phyloP scores from a whole-genome alignment of 2,797 vertebrate genomes.

The Scomberomorus guttatus region DNA sequence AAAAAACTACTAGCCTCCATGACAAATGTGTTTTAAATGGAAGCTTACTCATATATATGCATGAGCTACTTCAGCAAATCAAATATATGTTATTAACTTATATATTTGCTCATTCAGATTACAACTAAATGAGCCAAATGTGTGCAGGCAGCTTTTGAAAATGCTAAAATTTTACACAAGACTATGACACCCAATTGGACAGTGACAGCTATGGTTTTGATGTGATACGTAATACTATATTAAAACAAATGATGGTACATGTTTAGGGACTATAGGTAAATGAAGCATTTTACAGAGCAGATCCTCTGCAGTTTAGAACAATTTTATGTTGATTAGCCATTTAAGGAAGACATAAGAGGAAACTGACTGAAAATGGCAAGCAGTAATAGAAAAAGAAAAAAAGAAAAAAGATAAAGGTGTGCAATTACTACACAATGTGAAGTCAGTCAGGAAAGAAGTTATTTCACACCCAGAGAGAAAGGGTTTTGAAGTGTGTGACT shows the following conservation, averaged over 20 bases:
- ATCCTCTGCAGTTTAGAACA: constrained; percentile 27
- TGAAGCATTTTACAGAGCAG: constrained; percentile 40
- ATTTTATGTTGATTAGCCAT: constrained; percentile 47
- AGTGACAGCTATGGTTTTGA: constrained; percentile 10
- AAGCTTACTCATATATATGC: not conserved
- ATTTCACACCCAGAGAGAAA: constrained; percentile 68
- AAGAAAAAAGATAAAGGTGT: constrained; percentile 45
- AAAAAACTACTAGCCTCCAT: not conserved
- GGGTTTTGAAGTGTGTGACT: constrained; percentile 59
- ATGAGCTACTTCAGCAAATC: constrained; percentile 2
- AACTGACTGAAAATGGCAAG: constrained; percentile 40
- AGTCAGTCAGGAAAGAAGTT: constrained; percentile 62
- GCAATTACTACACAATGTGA: constrained; percentile 66
- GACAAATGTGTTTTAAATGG: not conserved
- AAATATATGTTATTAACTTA: not conserved
- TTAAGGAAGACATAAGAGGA: constrained; percentile 57
- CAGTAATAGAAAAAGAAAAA: constrained; percentile 1
- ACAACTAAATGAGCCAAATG: not conserved
- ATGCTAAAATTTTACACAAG: not conserved
- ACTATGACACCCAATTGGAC: not conserved
- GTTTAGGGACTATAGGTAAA: constrained; percentile 35
- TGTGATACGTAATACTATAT: not conserved
- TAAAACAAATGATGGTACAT: constrained; percentile 42
- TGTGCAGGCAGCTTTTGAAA: not conserved
- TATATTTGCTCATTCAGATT: not conserved